Base-by-base conservation (phyloP, 2,113 vertebrate species). In the Seriola quinqueradiata region DNA sequence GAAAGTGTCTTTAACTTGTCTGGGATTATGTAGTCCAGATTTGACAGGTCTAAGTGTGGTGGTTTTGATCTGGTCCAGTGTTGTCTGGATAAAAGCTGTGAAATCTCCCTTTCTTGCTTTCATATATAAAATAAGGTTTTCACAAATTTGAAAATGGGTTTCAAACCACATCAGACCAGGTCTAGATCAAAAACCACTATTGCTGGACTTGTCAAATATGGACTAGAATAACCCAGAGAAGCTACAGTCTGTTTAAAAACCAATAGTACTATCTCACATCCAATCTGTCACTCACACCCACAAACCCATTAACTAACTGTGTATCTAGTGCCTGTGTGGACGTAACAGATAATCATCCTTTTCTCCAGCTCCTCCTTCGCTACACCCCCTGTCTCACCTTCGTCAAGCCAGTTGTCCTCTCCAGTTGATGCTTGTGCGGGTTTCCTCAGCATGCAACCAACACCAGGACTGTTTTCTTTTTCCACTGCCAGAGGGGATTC, bases 341-440 rank as follows among this genome's bases (percentile, higher is more conserved):
- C 40, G n/a, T 72, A 73, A 42, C n/a, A 66, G 57, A 73, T 70
- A 75, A 60, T 64, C 52, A 69, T 85, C 52, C 59, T 70, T 34
- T 73, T 63, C 36, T 59, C 52, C 75, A 44, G 68, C 87, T 84
- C 84, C 86, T 87, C 89, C 89, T 82, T 19, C 64, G 7, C 34
- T 34, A 28, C 61, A 28, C 64, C 77, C 44, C 68, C 75, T 28
- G 17, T 66, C 50, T 80, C 85, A 87, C 78, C 72, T 72, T 72
- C 74, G 73, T 65, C 14, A 19, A 60, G 63, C 71, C 83, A 32
- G 50, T 52, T 58, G 61, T 67, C 50, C 54, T 67, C 46, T 65
- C 17, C 83, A 63, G 50, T 70, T 63, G 69, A 38, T 4, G 59
- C 19, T 54, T 76, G 72, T 38, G 68, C 79, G 63, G 28, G 32